Conservation (phyloP, 2,888 invertebrate species). For the Formica aserva region DNA sequence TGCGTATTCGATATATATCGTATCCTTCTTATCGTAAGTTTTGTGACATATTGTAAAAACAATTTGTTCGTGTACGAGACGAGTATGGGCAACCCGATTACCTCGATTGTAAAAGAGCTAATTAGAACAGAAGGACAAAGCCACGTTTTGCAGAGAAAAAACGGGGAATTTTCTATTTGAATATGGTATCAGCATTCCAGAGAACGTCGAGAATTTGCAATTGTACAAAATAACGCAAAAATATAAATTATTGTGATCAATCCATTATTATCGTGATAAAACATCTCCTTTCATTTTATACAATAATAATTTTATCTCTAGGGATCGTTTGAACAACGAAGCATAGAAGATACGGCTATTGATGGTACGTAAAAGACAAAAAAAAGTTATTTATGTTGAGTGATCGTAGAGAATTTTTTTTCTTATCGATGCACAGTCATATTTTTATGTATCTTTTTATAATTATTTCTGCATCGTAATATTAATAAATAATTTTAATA, state of each 20-base stretch:
- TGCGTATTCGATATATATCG: not conserved
- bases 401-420: conserved; percentile 26
- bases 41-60: conserved; percentile 54
- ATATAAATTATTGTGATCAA: conserved; percentile 41
- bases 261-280: conserved; percentile 40
- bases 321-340: conserved; percentile 54
- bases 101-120: conserved; percentile 71
- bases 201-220: conserved; percentile 53
- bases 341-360: not conserved
- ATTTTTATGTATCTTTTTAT: conserved; percentile 61
- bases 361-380: conserved; percentile 18
- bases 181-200: conserved; percentile 71
- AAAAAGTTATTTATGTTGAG: conserved; percentile 27
- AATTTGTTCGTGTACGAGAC: conserved; percentile 55
- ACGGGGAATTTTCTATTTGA: conserved; percentile 36
- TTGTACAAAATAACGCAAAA: conserved; percentile 15
- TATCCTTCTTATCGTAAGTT: conserved; percentile 57
- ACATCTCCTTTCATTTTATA: conserved; percentile 35
- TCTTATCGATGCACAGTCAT: conserved; percentile 9
- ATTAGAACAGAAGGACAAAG: conserved; percentile 57
- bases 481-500: conserved; percentile 14
- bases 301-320: conserved; percentile 66
- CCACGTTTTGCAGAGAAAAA: conserved; percentile 19
- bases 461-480: conserved; percentile 61
- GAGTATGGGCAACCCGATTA: conserved; percentile 72